Conservation (phyloP, 1,140 invertebrate genomes). For the Drosophila virilis region DNA sequence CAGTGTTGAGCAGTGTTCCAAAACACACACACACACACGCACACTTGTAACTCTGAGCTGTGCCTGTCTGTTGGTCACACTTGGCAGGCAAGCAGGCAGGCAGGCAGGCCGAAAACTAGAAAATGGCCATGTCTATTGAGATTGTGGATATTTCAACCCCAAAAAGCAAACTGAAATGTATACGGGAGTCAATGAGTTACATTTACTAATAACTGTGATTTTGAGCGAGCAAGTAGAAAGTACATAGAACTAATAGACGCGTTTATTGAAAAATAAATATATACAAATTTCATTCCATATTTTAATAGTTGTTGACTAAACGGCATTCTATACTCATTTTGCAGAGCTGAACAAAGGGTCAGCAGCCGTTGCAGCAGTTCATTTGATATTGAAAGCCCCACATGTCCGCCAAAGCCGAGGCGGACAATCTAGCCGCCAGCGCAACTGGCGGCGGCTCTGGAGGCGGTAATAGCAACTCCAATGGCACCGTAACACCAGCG, state of each 20-base stretch:
- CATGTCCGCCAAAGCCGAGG: slow-evolving; percentile 74
- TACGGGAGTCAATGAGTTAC: slow-evolving; percentile 17
- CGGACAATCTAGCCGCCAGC: slow-evolving; percentile 57
- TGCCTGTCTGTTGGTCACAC: slow-evolving; percentile 33
- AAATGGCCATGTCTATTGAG: slow-evolving; percentile 38
- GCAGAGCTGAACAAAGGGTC: slow-evolving; percentile 46
- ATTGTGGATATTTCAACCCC: slow-evolving; percentile 36
- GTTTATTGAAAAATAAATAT: slow-evolving; percentile 24
- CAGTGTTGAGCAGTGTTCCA: slow-evolving; percentile 29
- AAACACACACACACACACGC: slow-evolving; percentile 28
- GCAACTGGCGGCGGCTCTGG: slow-evolving; percentile 30
- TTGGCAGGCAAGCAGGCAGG: slow-evolving; percentile 15
- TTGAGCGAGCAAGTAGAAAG: slow-evolving; percentile 14
- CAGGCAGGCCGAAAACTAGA: slow-evolving; percentile 14
- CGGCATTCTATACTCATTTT: slow-evolving; percentile 5
- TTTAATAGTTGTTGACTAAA: slow-evolving; percentile 30
- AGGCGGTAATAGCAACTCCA: slow-evolving; percentile 44
- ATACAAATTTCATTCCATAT: neutral
- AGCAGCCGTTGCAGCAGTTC: slow-evolving; percentile 43
- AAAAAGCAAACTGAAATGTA: slow-evolving; percentile 13
- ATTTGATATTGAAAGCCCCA: slow-evolving; percentile 35
- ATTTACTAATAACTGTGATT: slow-evolving; percentile 27
- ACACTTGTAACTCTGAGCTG: slow-evolving; percentile 27
- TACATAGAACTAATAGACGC: slow-evolving; percentile 20
- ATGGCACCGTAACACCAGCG: slow-evolving; percentile 69